Conservation (phyloP, 2,113 vertebrate genomes). For the Gadus macrocephalus region DNA sequence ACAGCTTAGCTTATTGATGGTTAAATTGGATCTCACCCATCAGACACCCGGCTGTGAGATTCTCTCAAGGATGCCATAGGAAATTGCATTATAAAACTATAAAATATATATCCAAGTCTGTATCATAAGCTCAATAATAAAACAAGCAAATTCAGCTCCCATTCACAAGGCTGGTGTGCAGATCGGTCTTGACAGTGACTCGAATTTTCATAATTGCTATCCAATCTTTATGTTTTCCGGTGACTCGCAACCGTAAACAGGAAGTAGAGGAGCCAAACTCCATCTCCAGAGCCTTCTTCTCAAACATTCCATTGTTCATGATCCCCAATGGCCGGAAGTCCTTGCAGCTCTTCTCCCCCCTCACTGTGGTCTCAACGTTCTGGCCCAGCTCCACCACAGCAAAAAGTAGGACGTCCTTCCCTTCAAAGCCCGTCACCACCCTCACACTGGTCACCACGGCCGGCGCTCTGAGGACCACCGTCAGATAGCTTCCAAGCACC, state of each 20-base stretch:
- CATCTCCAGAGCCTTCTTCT: conserved; percentile 57
- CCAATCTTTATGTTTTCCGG: conserved; percentile 70
- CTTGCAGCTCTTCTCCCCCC: conserved; percentile 52
- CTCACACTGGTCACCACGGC: conserved; percentile 51
- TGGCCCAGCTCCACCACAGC: conserved; percentile 76
- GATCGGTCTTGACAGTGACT: conserved; percentile 36
- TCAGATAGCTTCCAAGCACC: conserved; percentile 65
- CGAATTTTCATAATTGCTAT: conserved; percentile 74
- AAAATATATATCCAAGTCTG: not conserved
- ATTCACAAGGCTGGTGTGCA: not conserved
- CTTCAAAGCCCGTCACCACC: conserved; percentile 69
- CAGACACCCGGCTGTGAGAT: too few relatives aligned
- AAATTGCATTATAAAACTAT: not conserved
- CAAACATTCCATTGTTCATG: conserved; percentile 70
- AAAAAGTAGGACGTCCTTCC: conserved; percentile 45
- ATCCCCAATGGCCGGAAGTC: conserved; percentile 63
- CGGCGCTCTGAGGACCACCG: conserved; percentile 63
- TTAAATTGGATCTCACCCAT: too few relatives aligned
- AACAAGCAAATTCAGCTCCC: not conserved
- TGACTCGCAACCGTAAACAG: conserved; percentile 76
- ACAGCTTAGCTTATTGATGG: too few relatives aligned
- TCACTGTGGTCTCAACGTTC: accelerated
- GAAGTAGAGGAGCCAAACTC: conserved; percentile 26
- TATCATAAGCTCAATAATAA: not conserved
- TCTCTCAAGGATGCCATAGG: not conserved